A percentile compares a stretch with the other conserved stretches of the same genome.
phyloP scores from a whole-genome alignment of 2,797 vertebrate genomes.

The Parauchenoglanis punctatus region DNA sequence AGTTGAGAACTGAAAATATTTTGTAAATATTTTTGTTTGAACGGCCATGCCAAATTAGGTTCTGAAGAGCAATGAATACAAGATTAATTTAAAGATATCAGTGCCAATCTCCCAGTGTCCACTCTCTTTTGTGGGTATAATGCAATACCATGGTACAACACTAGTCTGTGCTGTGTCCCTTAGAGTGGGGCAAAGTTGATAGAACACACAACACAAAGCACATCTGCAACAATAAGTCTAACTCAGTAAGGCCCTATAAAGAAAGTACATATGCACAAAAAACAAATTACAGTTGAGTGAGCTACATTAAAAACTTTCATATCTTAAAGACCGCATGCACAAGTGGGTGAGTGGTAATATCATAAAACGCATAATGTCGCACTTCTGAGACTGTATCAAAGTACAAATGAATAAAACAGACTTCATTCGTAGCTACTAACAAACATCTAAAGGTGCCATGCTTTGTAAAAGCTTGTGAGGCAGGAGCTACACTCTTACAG shows the following conservation, averaged over 20 bases:
- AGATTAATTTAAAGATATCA: background rate
- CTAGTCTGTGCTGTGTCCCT: slow-evolving; percentile 89
- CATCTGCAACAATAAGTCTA: background rate
- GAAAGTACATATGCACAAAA: slow-evolving; percentile 18
- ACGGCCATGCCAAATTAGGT: background rate
- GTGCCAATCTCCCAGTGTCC: background rate
- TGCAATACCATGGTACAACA: slow-evolving; percentile 68
- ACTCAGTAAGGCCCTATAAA: slow-evolving; percentile 11
- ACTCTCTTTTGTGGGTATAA: background rate
- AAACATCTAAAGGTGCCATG: background rate
- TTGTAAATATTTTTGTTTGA: background rate
- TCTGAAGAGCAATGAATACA: background rate
- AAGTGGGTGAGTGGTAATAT: background rate
- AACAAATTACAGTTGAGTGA: background rate
- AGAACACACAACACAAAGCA: background rate
- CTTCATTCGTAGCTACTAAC: background rate
- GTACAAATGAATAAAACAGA: background rate
- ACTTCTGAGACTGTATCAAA: background rate
- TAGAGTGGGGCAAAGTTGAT: slow-evolving; percentile 57
- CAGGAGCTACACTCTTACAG: background rate
- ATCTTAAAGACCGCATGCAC: background rate
- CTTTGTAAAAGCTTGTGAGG: background rate
- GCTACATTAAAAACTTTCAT: background rate
- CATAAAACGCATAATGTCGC: too few species aligned
- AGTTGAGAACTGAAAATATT: background rate